Base-by-base conservation (phyloP, 2,888 invertebrate species). In the Cepaea hortensis region DNA sequence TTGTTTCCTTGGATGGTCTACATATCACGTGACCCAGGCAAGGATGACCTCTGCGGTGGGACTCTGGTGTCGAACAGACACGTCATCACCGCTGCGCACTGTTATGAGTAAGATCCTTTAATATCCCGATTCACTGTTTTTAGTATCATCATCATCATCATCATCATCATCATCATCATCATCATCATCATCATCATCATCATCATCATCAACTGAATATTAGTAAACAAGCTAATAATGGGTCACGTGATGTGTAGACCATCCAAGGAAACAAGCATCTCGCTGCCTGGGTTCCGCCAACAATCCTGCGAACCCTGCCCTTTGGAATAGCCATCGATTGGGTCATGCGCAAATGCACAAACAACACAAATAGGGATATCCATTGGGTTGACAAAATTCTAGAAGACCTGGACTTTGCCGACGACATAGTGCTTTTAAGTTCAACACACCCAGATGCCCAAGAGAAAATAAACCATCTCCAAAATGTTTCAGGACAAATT, bases 1-100 rank as follows among this genome's bases (percentile, higher is more conserved):
- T 85, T 82, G 70, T 87, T 85, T 15, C 89, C 88, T 13, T 89
- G 88, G 88, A 88, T 88, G 89, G 89, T 88, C 9, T 88, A 88
- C 81, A 85, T 89, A 73, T 68, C 75, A 84, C 83, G 85, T 72
- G 76, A 84, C 23, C 73, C 68, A 55, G 73, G 77, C 7, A 75
- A 70, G 23, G 84, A 84, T 23, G 72, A 81, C 65, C 87, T 88
- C 4, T 89, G 89, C 79, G 88, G 88, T 3, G 89, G 84, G 62
- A 85, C 82, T 61, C 55, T 89, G 20, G 76, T 89, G 20, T 88
- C 88, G 20, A 23, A 70, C 65, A 61, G 86, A 46, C 89, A 90
- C 75, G 68, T 90, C 73, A 55, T 88, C 46, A 89, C 88, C 6
- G 89, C 88, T 61, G 89, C 88, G 5, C 90, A 89, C 70, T 89